Conservation (phyloP, 1,140 invertebrate genomes). For the Drosophila sproati region DNA sequence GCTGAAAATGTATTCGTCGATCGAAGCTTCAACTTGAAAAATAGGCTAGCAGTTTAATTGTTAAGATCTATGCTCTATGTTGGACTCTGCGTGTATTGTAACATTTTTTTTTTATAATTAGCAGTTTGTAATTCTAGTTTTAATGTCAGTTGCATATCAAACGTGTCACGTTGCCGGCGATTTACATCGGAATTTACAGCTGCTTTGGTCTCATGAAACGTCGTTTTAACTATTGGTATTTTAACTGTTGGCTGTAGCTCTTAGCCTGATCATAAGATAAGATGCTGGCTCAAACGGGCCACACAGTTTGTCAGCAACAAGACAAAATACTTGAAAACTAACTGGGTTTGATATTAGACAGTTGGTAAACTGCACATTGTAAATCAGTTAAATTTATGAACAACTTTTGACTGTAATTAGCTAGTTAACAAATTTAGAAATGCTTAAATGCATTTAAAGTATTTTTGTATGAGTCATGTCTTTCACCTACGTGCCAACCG, state of each 20-base stretch:
- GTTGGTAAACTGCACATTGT: neutral
- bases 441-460: neutral
- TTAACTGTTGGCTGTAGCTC: constrained; percentile 12
- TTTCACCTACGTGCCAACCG: constrained; percentile 36
- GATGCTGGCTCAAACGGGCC: constrained; percentile 4
- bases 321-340: constrained; percentile 44
- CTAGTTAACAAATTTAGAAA: neutral
- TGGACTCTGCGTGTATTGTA: neutral
- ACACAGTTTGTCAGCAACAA: constrained; percentile 2
- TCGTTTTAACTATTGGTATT: constrained; percentile 30
- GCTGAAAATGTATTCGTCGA: constrained; percentile 4
- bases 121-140: constrained; percentile 41
- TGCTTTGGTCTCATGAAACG: constrained; percentile 31
- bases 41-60: constrained; percentile 60
- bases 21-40: constrained; percentile 42
- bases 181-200: constrained; percentile 24
- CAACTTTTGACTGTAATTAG: constrained; percentile 3
- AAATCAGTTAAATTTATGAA: neutral
- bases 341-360: constrained; percentile 1
- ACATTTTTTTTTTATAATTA: constrained; percentile 50
- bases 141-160: constrained; percentile 68
- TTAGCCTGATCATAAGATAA: constrained; percentile 24
- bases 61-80: constrained; percentile 25
- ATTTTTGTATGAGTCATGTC: constrained; percentile 37
- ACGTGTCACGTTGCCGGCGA: constrained; percentile 35